Evolutionary conservation across 2,888 invertebrate species (phyloP).

Genomic region (Chirona hameri): DNA sequence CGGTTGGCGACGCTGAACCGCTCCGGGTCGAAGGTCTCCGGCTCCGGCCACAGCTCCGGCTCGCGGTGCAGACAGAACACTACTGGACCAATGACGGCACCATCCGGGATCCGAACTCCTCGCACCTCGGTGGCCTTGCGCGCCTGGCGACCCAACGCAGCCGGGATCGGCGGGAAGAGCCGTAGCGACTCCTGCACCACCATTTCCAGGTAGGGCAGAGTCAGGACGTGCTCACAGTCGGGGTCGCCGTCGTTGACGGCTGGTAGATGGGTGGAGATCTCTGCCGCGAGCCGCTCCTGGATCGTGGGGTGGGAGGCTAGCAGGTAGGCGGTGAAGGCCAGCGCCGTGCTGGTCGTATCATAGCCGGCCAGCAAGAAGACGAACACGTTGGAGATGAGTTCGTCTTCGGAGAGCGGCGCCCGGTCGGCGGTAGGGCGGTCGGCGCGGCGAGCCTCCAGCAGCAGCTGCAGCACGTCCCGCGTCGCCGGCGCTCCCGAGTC

Average conservation of each 20-base stretch:
- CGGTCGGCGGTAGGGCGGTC: background rate
- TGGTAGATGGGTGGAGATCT: background rate
- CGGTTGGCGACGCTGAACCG: background rate
- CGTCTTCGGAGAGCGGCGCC: background rate
- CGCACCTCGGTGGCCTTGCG: background rate
- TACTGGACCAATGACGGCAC: background rate
- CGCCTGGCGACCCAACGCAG: background rate
- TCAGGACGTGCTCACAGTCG: background rate
- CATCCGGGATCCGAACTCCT: background rate
- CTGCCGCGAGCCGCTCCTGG: background rate
- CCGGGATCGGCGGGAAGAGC: background rate
- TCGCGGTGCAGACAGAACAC: background rate
- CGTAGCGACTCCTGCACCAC: constrained; percentile 5
- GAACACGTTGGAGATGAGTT: background rate
- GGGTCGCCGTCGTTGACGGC: background rate
- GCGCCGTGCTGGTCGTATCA: background rate
- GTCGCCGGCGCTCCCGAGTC: background rate
- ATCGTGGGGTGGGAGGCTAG: background rate
- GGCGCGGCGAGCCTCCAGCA: background rate
- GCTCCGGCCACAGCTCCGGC: constrained; percentile 7
- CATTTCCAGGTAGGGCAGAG: background rate
- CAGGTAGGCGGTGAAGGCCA: background rate
- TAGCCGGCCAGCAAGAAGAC: background rate
- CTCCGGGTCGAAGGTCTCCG: background rate
- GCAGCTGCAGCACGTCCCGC: background rate